A percentile compares a stretch with the other conserved stretches of the same genome.
Evolutionary conservation across 2,888 invertebrate species (phyloP).

Genomic region (Apoda limacodes): DNA sequence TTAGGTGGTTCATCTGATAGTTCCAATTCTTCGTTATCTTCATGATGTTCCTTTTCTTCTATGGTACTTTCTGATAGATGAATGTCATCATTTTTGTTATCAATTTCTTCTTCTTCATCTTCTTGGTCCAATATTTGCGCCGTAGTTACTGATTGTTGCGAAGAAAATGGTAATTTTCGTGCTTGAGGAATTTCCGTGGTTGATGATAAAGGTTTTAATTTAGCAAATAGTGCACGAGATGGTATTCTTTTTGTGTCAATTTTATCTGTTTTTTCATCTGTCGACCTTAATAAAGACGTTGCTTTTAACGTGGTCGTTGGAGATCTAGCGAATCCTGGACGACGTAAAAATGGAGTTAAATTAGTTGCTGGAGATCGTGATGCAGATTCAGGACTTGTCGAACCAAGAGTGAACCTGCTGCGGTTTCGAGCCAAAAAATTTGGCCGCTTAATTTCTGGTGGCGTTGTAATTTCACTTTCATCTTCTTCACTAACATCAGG

Average conservation of each 20-base stretch:
- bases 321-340: conserved; percentile 50
- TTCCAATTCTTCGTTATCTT: conserved; percentile 25
- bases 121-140: too few relatives aligned
- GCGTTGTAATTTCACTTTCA: conserved; percentile 53
- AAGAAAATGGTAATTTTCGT: conserved; percentile 44
- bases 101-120: conserved; percentile 37
- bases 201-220: conserved; percentile 30
- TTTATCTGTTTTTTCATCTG: too few relatives aligned
- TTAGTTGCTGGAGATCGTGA: conserved; percentile 23
- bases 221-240: conserved; percentile 38
- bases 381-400: conserved; percentile 35
- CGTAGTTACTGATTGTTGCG: too few relatives aligned
- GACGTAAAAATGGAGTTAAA: conserved; percentile 30
- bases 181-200: conserved; percentile 26
- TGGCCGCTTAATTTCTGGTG: conserved; percentile 44
- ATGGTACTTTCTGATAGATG: conserved; percentile 61
- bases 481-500: conserved; percentile 31
- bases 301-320: conserved; percentile 52
- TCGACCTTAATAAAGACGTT: too few relatives aligned
- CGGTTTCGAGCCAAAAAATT: conserved; percentile 45
- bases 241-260: conserved; percentile 26
- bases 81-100: conserved; percentile 50
- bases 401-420: conserved; percentile 37
- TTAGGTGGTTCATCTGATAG: conserved; percentile 22
- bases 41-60: conserved; percentile 56